These are phyloP conservation scores for Channa argus DNA, from an alignment of 2,113 vertebrate genomes.

Conservation along the genomic window DNA sequence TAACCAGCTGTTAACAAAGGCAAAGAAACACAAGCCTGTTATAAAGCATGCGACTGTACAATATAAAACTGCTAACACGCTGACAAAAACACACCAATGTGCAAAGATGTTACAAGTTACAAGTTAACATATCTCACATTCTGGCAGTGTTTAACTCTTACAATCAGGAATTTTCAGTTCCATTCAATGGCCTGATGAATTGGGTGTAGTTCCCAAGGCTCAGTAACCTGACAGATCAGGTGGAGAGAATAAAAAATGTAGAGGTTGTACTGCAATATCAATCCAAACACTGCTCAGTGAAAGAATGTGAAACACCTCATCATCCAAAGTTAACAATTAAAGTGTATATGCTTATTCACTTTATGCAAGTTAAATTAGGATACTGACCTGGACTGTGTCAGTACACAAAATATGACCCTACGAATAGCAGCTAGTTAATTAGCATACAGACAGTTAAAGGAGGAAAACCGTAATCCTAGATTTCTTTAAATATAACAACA, in stretches of 20 bases:
- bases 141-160: slow-evolving; percentile 42
- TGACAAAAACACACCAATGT: slow-evolving; percentile 40
- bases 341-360: too few relatives aligned
- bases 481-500: too few relatives aligned
- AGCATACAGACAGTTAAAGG: too few relatives aligned
- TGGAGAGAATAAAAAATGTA: too few relatives aligned
- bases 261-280: too few relatives aligned
- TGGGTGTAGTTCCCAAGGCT: too few relatives aligned
- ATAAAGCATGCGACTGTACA: slow-evolving; percentile 38
- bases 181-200: neutral
- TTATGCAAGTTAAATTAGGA: too few relatives aligned
- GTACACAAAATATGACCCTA: too few relatives aligned
- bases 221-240: too few relatives aligned
- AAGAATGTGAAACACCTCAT: neutral
- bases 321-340: neutral
- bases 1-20: neutral
- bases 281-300: neutral
- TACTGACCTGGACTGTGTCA: too few relatives aligned
- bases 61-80: slow-evolving; percentile 23
- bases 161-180: slow-evolving; percentile 16
- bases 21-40: slow-evolving; percentile 4
- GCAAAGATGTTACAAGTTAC: slow-evolving; percentile 1
- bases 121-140: neutral
- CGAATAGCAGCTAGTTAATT: too few relatives aligned
- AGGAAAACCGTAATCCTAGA: too few relatives aligned